A percentile compares a stretch with the other conserved stretches of the same genome.
These are phyloP conservation scores for Aproaerema taeniolella DNA, from an alignment of 2,888 invertebrate genomes.

Conservation along the genomic window DNA sequence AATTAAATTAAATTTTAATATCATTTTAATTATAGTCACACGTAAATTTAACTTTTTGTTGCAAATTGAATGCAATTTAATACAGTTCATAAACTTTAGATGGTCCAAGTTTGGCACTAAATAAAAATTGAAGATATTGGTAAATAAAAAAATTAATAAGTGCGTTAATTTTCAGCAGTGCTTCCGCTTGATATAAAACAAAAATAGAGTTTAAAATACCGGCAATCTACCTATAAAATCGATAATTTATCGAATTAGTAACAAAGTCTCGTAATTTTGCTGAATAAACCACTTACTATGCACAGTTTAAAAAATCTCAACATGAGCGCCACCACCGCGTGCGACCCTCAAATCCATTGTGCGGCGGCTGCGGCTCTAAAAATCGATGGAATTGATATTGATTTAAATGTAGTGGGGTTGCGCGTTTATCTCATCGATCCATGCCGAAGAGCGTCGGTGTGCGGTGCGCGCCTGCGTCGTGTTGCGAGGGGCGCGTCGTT, in stretches of 20 bases:
- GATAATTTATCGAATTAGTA: background rate
- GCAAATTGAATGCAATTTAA: too few species aligned
- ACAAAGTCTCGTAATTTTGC: too few species aligned
- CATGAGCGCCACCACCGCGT: slow-evolving; percentile 71
- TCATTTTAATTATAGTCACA: too few species aligned
- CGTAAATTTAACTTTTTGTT: too few species aligned
- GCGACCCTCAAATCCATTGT: slow-evolving; percentile 67
- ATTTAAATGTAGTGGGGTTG: slow-evolving; percentile 83
- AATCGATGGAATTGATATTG: slow-evolving; percentile 87
- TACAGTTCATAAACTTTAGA: too few species aligned
- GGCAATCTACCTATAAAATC: slow-evolving; percentile 8
- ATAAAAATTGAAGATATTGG: too few species aligned
- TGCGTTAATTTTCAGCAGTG: too few species aligned
- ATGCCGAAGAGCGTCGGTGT: slow-evolving; percentile 45
- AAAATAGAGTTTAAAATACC: slow-evolving; percentile 18
- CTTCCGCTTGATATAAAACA: too few species aligned
- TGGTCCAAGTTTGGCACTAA: too few species aligned
- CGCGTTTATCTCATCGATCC: slow-evolving; percentile 88
- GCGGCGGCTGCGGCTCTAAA: slow-evolving; percentile 81
- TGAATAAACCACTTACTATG: too few species aligned
- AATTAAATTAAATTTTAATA: too few species aligned
- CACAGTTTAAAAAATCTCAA: slow-evolving; percentile 16
- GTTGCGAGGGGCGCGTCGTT: slow-evolving; percentile 38
- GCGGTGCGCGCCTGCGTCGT: slow-evolving; percentile 53
- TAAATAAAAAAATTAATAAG: too few species aligned